Conservation (phyloP, 2,888 invertebrate genomes). For the Drosophila maculinotata region DNA sequence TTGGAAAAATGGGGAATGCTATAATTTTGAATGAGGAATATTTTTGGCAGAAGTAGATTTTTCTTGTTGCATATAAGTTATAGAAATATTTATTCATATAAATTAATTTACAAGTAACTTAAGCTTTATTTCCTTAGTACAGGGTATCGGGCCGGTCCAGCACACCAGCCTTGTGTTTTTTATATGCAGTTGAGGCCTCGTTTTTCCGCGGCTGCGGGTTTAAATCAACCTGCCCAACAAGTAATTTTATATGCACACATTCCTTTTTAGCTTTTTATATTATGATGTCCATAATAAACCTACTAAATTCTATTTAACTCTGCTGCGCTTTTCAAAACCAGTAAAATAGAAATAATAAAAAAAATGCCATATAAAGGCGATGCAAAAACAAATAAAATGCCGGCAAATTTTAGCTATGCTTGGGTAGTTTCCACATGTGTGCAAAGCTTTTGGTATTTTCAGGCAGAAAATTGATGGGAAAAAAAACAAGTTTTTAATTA, state of each 20-base stretch:
- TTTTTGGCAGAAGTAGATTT: no score
- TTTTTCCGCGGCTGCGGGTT: conserved; percentile 21
- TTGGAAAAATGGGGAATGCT: no score
- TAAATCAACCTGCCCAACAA: conserved; percentile 30
- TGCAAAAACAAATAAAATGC: conserved; percentile 61
- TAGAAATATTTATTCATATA: no score
- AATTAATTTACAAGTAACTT: no score
- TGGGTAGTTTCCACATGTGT: conserved; percentile 47
- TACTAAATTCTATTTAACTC: conserved; percentile 75
- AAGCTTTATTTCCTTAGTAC: neutral
- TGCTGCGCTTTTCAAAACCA: conserved; percentile 54
- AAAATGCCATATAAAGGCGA: conserved; percentile 55
- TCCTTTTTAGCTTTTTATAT: conserved; percentile 46
- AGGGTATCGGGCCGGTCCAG: conserved; percentile 13
- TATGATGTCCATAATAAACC: conserved; percentile 69
- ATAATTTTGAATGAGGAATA: no score
- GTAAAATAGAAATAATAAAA: conserved; percentile 41
- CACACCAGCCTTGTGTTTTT: neutral
- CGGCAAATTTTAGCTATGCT: conserved; percentile 54
- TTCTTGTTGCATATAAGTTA: no score
- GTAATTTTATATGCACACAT: conserved; percentile 30
- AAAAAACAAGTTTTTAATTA: conserved; percentile 67
- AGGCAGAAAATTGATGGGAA: conserved; percentile 27
- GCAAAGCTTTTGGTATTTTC: conserved; percentile 60
- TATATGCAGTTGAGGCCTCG: neutral